Evolutionary conservation across 2,113 vertebrate species (phyloP), one percentile per base, ranked within the genome.

Genomic region (Trematocara nigrifrons): DNA sequence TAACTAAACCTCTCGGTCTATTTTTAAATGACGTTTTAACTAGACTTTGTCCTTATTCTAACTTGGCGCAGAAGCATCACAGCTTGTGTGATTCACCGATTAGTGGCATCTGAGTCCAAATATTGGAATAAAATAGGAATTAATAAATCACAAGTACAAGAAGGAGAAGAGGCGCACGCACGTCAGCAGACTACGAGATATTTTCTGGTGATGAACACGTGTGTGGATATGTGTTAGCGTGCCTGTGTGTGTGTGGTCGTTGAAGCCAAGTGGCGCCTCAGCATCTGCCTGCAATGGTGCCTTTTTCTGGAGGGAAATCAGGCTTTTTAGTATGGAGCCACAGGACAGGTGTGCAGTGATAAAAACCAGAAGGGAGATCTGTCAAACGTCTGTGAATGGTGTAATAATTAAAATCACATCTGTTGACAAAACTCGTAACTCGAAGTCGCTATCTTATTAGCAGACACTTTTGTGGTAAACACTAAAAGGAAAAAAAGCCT

Each of bases 321-420:
- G 89, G 82, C 89, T 95, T 94, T 95, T 95, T 92, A 93, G 91
- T 84, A 84, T 87, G 82, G 90, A 90, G 88, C 89, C 90, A 83
- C 87, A 81, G 88, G 96, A 95, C 94, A 96, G 94, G 95, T 95
- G 92, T 94, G 91, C 69, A 53, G 35, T 87, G 94, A 94, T 95
- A 90, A 94, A 88, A 92, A 93, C 84, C 89, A 87, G 89, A 93
- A 89, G 89, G 86, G 88, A 89, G 92, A 91, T 90, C 91, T 96
- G 94, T 95, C 92, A 93, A 88, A 92, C 45, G 81, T 86, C 87
- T 83, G 92, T 22, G 51, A 86, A 64, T 66, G 80, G 84, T 84
- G 90, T 94, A 84, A 92, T 96, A 94, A 96, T 96, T 95, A 94
- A 91, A 92, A 87, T 86, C 79, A 78, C 94, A 94, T 91, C 92